These are phyloP conservation scores for Micrastur ruficollis DNA, from an alignment of 2,797 vertebrate species.

Conservation along the genomic window DNA sequence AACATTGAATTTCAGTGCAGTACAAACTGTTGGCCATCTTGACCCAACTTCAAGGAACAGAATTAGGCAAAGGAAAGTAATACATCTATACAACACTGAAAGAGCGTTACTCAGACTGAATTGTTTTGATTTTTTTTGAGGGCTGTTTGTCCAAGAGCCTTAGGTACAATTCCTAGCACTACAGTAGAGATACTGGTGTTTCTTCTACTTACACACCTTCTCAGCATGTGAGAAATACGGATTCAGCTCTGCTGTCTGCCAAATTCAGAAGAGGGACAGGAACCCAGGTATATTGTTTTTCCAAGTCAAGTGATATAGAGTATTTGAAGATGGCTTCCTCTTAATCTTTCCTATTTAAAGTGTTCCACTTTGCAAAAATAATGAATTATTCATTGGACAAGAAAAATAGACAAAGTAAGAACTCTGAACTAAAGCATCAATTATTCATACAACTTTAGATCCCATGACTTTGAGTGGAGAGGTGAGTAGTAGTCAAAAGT, in stretches of 20 bases:
- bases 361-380: constrained; percentile 44
- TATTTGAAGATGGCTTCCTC: constrained; percentile 29
- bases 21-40: not conserved
- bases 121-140: not conserved
- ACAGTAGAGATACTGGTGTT: not conserved
- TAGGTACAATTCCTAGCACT: not conserved
- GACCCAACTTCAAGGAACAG: not conserved
- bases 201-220: not conserved
- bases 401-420: constrained; percentile 48
- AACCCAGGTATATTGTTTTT: not conserved
- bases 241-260: not conserved
- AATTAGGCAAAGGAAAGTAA: not conserved
- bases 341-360: constrained; percentile 59
- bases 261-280: not conserved
- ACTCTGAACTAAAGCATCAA: constrained; percentile 54
- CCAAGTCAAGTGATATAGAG: not conserved
- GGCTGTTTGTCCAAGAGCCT: not conserved
- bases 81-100: not conserved
- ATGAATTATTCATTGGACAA: constrained; percentile 60
- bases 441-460: constrained; percentile 62
- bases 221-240: not conserved
- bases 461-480: constrained; percentile 43
- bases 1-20: not conserved
- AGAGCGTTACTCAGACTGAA: not conserved
- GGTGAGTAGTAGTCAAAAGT: constrained; percentile 38